A percentile compares a stretch with the other conserved stretches of the same genome.
Conservation (phyloP, 2,888 invertebrate species). For the Sturmia bella region DNA sequence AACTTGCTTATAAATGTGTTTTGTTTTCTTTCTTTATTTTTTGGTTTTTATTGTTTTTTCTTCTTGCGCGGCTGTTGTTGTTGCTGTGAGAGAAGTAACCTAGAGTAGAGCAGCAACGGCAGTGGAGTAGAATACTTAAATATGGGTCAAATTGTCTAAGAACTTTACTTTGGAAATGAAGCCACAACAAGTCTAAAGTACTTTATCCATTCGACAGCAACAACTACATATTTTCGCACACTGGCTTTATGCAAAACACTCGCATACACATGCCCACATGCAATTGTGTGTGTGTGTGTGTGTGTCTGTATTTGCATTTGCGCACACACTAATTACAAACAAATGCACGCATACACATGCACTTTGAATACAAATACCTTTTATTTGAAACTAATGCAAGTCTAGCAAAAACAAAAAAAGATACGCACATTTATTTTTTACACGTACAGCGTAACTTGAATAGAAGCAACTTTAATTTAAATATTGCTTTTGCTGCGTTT, state of each 20-base stretch:
- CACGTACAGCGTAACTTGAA: slow-evolving; percentile 22
- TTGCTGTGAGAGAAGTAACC: slow-evolving; percentile 43
- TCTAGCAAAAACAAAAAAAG: slow-evolving; percentile 28
- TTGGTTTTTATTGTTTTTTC: slow-evolving; percentile 21
- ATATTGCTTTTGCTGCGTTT: slow-evolving; percentile 11
- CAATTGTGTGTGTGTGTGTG: background rate
- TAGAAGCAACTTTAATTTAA: slow-evolving; percentile 39
- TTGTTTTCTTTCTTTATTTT: slow-evolving; percentile 13
- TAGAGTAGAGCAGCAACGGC: slow-evolving; percentile 57
- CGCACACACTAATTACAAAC: background rate
- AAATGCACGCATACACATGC: slow-evolving; percentile 1
- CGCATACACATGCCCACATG: background rate
- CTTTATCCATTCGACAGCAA: slow-evolving; percentile 46
- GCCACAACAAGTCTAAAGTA: slow-evolving; percentile 70
- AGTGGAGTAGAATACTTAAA: slow-evolving; percentile 60
- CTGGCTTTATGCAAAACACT: slow-evolving; percentile 37
- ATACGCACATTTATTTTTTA: slow-evolving; percentile 52
- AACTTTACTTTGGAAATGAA: slow-evolving; percentile 69
- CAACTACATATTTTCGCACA: slow-evolving; percentile 27
- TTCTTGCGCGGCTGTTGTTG: background rate
- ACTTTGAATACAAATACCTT: slow-evolving; percentile 20
- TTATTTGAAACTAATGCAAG: slow-evolving; percentile 19
- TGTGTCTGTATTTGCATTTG: too few species aligned
- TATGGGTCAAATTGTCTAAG: slow-evolving; percentile 71
- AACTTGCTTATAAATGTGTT: slow-evolving; percentile 27